Base-by-base conservation (phyloP, 2,113 vertebrate species). In the Symphodus melops region DNA sequence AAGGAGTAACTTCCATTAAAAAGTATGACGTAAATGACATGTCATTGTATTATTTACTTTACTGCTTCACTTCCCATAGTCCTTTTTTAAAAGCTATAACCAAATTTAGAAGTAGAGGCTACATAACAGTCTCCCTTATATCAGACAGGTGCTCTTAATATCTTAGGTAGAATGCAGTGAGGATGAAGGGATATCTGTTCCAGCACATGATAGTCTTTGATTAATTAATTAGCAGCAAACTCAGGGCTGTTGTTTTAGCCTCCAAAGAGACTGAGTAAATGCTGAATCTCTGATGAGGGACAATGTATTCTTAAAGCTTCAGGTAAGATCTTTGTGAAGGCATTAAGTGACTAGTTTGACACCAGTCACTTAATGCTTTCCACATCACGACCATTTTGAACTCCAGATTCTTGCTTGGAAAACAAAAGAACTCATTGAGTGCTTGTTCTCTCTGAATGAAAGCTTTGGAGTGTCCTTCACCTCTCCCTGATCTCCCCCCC, bases 381-480 rank as follows among this genome's bases (percentile, higher is more conserved):
- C 8, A 1, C 16, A 4, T 54, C 14, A 7, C 6, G 4, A 11
- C 39, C 8, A 14, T 33, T 65, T 36, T 16, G 1, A 41, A 51
- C 48, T 28, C 11, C 68, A 56, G 4, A 61, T 64, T 66, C 49
- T 49, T 56, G 57, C 33, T 23, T 8, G 5, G 17, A 48, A 48
- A 51, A 44, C 42, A 54, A 9, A 52, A 42, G n/a, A 25, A 14
- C 11, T 16, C 42, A 9, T 49, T 36, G 17, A 53, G 21, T 53
- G 28, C 17, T 46, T 36, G n/a, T 9, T 25, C 48, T 41, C 28
- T 33, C 28, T 17, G 1, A 16, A 17, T 72, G n/a, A 81, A 68
- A 69, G 59, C 33, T 63, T 11, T 44, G 62, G 62, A 72, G 52
- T 55, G 61, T 77, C 77, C 77, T 75, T 75, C 74, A 77, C 62